Percentiles rank a stretch among this genome's conserved stretches.
These are phyloP conservation scores for Callimorpha dominula DNA, from an alignment of 2,888 invertebrate genomes.

Conservation along the genomic window DNA sequence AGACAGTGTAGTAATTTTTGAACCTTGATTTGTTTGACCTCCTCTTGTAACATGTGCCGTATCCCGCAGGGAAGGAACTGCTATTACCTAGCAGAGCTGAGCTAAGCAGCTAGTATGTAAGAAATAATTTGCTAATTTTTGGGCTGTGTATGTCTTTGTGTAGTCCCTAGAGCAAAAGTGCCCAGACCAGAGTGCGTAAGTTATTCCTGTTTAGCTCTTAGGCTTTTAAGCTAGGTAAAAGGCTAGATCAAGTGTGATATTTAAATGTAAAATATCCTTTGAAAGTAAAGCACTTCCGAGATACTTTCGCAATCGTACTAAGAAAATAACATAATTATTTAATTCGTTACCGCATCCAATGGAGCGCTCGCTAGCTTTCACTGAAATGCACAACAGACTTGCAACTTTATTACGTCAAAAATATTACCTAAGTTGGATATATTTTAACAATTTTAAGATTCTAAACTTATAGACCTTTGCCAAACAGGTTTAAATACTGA, in stretches of 20 bases:
- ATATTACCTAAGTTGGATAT: background rate
- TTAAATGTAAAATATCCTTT: background rate
- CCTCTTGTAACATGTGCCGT: no score
- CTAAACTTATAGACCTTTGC: slow-evolving; percentile 3
- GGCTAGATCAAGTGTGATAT: background rate
- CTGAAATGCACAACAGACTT: slow-evolving; percentile 15
- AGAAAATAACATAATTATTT: slow-evolving; percentile 12
- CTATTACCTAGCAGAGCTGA: background rate
- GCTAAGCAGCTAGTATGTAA: background rate
- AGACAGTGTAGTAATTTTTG: no score
- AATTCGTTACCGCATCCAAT: slow-evolving; percentile 26
- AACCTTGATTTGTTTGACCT: no score
- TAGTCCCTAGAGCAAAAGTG: no score
- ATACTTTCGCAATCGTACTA: background rate
- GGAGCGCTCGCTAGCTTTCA: slow-evolving; percentile 20
- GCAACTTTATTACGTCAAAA: background rate
- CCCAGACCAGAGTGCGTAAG: no score
- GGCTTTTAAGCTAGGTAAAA: background rate
- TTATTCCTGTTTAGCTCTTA: background rate
- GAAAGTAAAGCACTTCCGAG: background rate
- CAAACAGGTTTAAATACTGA: background rate
- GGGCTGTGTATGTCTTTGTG: no score
- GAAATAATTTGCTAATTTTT: no score
- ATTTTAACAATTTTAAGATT: background rate
- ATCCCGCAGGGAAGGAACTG: background rate